Conservation (phyloP, 2,113 vertebrate species). For the Amphiprion percula region DNA sequence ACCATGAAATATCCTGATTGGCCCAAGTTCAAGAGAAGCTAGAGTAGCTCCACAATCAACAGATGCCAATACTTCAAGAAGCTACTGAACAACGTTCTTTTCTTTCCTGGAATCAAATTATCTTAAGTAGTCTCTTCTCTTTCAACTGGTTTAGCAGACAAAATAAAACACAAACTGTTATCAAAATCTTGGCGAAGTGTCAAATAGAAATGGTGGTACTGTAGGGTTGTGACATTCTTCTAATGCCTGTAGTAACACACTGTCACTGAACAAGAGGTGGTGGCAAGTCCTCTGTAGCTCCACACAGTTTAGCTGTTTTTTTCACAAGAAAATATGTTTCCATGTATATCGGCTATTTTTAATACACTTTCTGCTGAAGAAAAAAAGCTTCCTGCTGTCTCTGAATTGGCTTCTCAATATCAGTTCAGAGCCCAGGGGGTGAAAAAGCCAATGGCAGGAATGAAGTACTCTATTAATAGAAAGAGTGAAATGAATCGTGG, state of each 20-base stretch:
- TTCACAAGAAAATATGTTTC: conserved; percentile 3
- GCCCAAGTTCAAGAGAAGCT: conserved; percentile 41
- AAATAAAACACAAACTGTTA: background rate
- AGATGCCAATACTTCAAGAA: conserved; percentile 52
- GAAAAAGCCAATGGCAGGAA: conserved; percentile 36
- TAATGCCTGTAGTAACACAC: background rate
- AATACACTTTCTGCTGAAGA: conserved; percentile 5
- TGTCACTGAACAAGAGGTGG: background rate
- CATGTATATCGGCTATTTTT: conserved; percentile 16
- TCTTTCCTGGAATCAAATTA: background rate
- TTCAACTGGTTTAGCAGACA: background rate
- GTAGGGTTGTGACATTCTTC: background rate
- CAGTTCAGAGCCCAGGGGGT: conserved; percentile 24
- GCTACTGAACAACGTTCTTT: background rate
- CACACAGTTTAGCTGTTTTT: background rate
- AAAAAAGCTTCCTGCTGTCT: conserved; percentile 27
- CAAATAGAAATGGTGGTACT: background rate
- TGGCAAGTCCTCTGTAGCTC: background rate
- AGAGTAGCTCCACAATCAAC: conserved; percentile 55
- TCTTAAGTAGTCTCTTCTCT: background rate
- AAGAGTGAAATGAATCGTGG: conserved; percentile 56
- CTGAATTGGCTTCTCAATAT: conserved; percentile 12
- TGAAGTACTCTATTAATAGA: conserved; percentile 41
- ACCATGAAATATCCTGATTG: conserved; percentile 46
- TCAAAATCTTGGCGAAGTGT: background rate